Evolutionary conservation across 2,113 vertebrate genomes (phyloP).

Genomic region (Melanotaenia duboulayi): DNA sequence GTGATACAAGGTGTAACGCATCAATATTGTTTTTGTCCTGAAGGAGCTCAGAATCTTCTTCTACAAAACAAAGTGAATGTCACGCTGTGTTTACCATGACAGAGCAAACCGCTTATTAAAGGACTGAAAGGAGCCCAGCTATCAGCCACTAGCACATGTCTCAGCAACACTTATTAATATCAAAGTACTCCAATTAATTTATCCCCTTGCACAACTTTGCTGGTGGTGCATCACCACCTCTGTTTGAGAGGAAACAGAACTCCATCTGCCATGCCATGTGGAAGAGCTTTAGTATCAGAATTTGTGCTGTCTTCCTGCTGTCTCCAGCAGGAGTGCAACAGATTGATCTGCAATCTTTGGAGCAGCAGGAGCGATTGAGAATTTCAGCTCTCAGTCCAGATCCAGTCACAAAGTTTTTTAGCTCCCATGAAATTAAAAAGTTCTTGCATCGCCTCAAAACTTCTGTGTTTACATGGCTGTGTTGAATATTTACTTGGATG

Average conservation of each 20-base stretch:
- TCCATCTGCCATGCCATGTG: slow-evolving; percentile 29
- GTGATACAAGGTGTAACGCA: background rate
- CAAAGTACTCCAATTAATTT: slow-evolving; percentile 2
- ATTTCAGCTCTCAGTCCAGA: slow-evolving; percentile 36
- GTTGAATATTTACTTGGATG: slow-evolving; percentile 10
- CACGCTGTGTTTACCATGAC: slow-evolving; percentile 30
- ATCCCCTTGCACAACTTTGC: slow-evolving; percentile 12
- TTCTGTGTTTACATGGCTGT: background rate
- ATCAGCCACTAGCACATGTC: background rate
- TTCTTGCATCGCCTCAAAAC: slow-evolving; percentile 20
- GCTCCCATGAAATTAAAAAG: slow-evolving; percentile 28
- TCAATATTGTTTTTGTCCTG: slow-evolving; percentile 32
- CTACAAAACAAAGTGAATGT: slow-evolving; percentile 35
- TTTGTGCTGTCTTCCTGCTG: slow-evolving; percentile 37
- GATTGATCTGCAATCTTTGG: slow-evolving; percentile 60
- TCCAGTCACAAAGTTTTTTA: slow-evolving; percentile 37
- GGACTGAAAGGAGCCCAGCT: slow-evolving; percentile 30
- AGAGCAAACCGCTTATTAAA: slow-evolving; percentile 30
- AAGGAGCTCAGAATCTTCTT: slow-evolving; percentile 22
- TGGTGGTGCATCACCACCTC: slow-evolving; percentile 27
- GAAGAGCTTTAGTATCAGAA: slow-evolving; percentile 34
- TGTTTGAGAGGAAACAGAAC: slow-evolving; percentile 47
- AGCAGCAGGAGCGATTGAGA: slow-evolving; percentile 53
- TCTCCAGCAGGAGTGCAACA: slow-evolving; percentile 41
- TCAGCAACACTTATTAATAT: slow-evolving; percentile 13